phyloP scores from a whole-genome alignment of 2,888 invertebrate species.

The Lasioglossum oenotherae region DNA sequence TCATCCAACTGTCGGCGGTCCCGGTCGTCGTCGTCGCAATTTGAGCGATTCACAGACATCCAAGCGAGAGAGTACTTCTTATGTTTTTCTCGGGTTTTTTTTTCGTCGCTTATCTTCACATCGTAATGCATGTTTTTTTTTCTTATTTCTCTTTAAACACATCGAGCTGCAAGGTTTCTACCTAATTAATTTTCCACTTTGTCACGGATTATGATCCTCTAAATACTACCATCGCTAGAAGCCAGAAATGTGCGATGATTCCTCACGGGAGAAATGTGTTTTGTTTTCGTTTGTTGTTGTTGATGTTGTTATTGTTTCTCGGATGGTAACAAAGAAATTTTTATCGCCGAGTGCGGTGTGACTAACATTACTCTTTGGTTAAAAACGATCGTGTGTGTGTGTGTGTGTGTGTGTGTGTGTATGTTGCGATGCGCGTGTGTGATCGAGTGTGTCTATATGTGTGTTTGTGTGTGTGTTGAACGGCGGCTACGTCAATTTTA shows the following conservation, averaged over 20 bases:
- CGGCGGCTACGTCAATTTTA: conserved; percentile 73
- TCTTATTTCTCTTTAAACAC: conserved; percentile 51
- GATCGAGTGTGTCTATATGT: not conserved
- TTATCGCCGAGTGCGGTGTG: not conserved
- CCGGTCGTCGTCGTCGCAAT: conserved; percentile 51
- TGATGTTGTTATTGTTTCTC: not conserved
- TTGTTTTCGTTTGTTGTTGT: not conserved
- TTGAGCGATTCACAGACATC: conserved; percentile 75
- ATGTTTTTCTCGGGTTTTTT: conserved; percentile 39
- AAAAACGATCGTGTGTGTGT: not conserved
- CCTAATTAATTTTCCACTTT: conserved; percentile 53
- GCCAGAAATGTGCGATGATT: conserved; percentile 63
- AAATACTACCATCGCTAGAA: conserved; percentile 67
- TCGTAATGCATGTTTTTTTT: conserved; percentile 29
- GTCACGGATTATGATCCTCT: conserved; percentile 65
- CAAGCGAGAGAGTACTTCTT: conserved; percentile 65
- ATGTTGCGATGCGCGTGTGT: conserved; percentile 15
- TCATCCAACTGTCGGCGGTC: not conserved
- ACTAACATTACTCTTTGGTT: conserved; percentile 16
- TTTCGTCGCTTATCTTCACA: conserved; percentile 5
- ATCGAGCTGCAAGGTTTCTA: conserved; percentile 64
- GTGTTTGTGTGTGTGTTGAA: conserved; percentile 14
- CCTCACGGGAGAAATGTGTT: conserved; percentile 44
- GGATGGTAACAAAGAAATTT: not conserved
- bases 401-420: not conserved